Evolutionary conservation across 2,888 invertebrate genomes (phyloP), one percentile per base, ranked within the genome.

Genomic region (Troides helena): DNA sequence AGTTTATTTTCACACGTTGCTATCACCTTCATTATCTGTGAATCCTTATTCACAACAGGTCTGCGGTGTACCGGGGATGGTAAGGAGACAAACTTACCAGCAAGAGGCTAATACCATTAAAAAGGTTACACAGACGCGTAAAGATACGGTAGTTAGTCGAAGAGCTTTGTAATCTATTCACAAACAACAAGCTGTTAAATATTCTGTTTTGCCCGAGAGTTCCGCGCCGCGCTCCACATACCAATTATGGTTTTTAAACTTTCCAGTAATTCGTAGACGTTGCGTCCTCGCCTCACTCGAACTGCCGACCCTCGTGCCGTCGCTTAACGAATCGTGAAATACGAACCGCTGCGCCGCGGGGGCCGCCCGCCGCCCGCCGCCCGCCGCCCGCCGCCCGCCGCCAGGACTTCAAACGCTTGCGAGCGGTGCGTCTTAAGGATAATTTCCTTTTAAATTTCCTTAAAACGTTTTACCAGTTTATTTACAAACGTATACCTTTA

Each of bases 241-340:
- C 30, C 30, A 10, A 7, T 8, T 10, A 10, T 46, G 60, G 65
- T n/a, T 53, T 53, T 53, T 10, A n/a, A n/a, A 53, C 53, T 18
- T 14, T 53, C 53, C 53, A 53, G 53, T n/a, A 39, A 39, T 10
- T 39, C 39, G 39, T 17, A 53, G 53, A 53, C 53, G 53, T 39
- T 30, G 30, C 30, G 30, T 30, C 30, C 30, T 10, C 21, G 36
- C 18, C 56, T 23, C 43, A 57, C 30, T 68, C 30, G 56, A 61
- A 53, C 60, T n/a, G 6, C 60, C 23, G 59, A 36, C 65, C 69
- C 61, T 65, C 57, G 46, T 6, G 62, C 14, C 58, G 39, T 58
- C 50, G 69, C 62, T 50, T 53, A 70, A 66, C 69, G 69, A 70
- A 65, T 70, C 69, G 69, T 70, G 62, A 70, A 70, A 66, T 59